phyloP scores from a whole-genome alignment of 1,140 invertebrate genomes.

The Musca domestica region DNA sequence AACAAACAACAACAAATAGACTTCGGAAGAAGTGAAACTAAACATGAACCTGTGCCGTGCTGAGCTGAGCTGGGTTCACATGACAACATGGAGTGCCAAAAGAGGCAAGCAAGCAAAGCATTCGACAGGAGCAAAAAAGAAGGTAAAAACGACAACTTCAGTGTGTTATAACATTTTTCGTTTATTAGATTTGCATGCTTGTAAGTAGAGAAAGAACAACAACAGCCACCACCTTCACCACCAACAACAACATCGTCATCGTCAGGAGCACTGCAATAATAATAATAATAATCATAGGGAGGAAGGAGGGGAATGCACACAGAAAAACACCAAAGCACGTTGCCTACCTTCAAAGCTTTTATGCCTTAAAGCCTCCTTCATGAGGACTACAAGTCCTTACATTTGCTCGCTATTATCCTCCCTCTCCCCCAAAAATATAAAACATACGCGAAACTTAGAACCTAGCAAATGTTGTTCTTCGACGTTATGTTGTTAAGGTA shows the following conservation, averaged over 20 bases:
- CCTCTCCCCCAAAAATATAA: no score
- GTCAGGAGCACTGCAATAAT: not conserved
- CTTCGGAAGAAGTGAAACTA: not conserved
- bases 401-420: no score
- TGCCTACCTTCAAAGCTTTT: slow-evolving; percentile 8
- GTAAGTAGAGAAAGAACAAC: no score
- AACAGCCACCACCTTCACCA: not conserved
- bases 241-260: not conserved
- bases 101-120: no score
- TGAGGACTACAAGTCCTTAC: not conserved
- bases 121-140: not conserved
- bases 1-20: not conserved
- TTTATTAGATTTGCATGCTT: slow-evolving; percentile 17
- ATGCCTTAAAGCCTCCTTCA: not conserved
- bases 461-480: no score
- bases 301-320: no score
- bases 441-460: no score
- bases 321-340: not conserved
- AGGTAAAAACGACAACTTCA: not conserved
- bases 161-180: slow-evolving; percentile 11
- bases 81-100: not conserved
- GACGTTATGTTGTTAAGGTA: no score
- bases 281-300: slow-evolving; percentile 4
- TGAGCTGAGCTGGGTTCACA: not conserved
- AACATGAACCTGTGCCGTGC: not conserved